A percentile compares a stretch with the other conserved stretches of the same genome.
Evolutionary conservation across 2,888 invertebrate genomes (phyloP).

Genomic region (Nemotelus nigrinus): DNA sequence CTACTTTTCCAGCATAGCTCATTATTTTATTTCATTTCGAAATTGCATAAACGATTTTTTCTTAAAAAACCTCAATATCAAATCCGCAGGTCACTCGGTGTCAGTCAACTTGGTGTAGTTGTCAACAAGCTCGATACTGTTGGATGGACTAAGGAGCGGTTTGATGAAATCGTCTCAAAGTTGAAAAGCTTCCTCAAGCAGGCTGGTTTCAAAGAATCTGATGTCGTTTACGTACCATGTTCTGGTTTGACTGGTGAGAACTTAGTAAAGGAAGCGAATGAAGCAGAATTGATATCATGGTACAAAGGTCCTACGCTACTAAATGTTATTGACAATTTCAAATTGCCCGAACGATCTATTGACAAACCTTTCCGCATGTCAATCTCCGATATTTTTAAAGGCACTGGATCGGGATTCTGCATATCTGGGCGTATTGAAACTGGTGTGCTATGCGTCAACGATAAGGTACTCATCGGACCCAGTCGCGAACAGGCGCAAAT

Average conservation of each 20-base stretch:
- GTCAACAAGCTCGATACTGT: slow-evolving; percentile 98
- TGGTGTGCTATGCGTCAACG: slow-evolving; percentile 85
- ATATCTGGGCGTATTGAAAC: slow-evolving; percentile 92
- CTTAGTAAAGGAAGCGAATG: slow-evolving; percentile 75
- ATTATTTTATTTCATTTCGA: slow-evolving; percentile 15
- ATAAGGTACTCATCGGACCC: slow-evolving; percentile 88
- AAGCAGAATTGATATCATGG: slow-evolving; percentile 74
- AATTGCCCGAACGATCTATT: slow-evolving; percentile 86
- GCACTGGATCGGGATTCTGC: slow-evolving; percentile 89
- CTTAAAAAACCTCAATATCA: slow-evolving; percentile 16
- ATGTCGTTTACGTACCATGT: slow-evolving; percentile 91
- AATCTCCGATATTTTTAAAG: slow-evolving; percentile 95
- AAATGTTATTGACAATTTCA: slow-evolving; percentile 87
- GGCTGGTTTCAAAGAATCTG: slow-evolving; percentile 88
- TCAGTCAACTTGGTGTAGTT: slow-evolving; percentile 92
- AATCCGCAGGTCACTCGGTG: slow-evolving; percentile 72
- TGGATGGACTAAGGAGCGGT: slow-evolving; percentile 91
- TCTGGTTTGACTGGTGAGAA: slow-evolving; percentile 98
- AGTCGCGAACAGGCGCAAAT: slow-evolving; percentile 84
- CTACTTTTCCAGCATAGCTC: background rate
- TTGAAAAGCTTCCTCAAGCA: slow-evolving; percentile 86
- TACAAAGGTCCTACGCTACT: slow-evolving; percentile 87
- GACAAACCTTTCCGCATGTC: slow-evolving; percentile 90
- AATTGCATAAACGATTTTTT: slow-evolving; percentile 30
- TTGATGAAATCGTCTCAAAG: slow-evolving; percentile 87